phyloP scores from a whole-genome alignment of 2,113 vertebrate genomes.

The Leptosomus discolor region DNA sequence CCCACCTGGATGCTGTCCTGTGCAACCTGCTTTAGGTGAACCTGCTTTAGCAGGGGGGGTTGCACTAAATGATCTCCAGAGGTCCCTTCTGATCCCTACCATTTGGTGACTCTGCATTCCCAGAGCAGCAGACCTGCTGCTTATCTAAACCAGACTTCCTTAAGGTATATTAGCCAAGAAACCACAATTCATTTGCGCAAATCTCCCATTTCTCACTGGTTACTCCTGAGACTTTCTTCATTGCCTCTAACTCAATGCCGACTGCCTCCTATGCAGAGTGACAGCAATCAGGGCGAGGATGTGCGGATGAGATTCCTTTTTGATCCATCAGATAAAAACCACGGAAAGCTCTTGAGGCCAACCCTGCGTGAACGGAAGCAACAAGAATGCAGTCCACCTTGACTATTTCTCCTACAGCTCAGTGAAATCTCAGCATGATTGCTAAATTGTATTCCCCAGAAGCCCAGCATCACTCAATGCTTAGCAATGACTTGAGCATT shows the following conservation, averaged over 20 bases:
- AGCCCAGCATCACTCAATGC: not conserved
- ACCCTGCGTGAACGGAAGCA: not conserved
- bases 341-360: not conserved
- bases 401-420: not conserved
- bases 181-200: not conserved
- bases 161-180: not conserved
- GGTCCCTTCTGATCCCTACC: no score
- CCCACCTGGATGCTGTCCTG: no score
- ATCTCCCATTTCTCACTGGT: not conserved
- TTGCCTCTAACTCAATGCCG: not conserved
- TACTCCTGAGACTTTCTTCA: not conserved
- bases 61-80: no score
- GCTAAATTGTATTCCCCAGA: not conserved
- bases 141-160: not conserved
- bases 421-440: not conserved
- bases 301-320: not conserved
- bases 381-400: not conserved
- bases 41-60: no score
- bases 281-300: not conserved
- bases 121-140: not conserved
- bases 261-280: not conserved
- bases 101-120: not conserved
- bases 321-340: not conserved
- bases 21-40: no score
- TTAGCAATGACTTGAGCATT: not conserved